Base-by-base conservation (phyloP, 2,113 vertebrate species). In the Ascaphus truei region DNA sequence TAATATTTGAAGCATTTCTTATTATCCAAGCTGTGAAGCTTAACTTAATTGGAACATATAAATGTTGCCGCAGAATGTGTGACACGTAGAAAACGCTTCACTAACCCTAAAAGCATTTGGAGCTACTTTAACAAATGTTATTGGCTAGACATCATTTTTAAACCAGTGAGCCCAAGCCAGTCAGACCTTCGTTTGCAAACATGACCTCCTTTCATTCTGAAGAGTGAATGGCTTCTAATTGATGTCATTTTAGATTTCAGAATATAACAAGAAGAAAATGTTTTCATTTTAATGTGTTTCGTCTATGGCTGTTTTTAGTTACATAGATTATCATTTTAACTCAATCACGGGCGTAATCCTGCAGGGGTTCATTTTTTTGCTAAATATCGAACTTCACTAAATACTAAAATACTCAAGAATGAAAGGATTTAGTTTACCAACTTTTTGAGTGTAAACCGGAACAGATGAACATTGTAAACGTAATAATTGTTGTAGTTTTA, bases 151-250 rank as follows among this genome's bases (percentile, higher is more conserved):
- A 43, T 27, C 34, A 43, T 66, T 66, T 66, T 56, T 56, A 66
- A 53, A n/a, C 51, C 43, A 36, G 63, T 43, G 27, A 45, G 37
- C 18, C 1, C 23, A n/a, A 16, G 16, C 36, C 26, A 47, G 37
- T 57, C 12, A 31, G 50, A 30, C 26, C 26, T 66, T 66, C 13
- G 43, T 66, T 66, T 30, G 51, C 34, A 66, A 43, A 56, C 25
- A 23, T 57, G 51, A 67, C 52, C 64, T 67, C 13, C 5, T 34
- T 33, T 67, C 36, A 45, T 57, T 55, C n/a, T 53, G 48, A 65
- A 33, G 64, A 55, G 8, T 57, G 18, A 57, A 20, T 16, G 13
- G 51, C 52, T 56, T 67, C 51, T 56, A 25, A 67, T 33, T 67
- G 51, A 45, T 56, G 11, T 57, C 12, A 66, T 53, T 66, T 56